These are phyloP conservation scores for Hydra vulgaris DNA, from an alignment of 30 jellyfish, hydroid and myxozoan genomes.

Conservation along the genomic window DNA sequence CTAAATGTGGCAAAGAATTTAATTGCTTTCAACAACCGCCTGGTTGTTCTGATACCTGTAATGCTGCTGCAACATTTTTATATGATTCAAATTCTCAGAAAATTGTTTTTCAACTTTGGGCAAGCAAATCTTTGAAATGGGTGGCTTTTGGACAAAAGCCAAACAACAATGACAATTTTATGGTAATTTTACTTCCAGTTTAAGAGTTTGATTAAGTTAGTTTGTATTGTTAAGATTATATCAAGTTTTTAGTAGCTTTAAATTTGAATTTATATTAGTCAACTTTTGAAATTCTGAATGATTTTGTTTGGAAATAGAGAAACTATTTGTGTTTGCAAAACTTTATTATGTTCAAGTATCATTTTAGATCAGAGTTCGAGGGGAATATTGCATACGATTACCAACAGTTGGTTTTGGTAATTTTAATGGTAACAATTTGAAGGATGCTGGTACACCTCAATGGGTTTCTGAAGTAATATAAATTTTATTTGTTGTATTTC, in stretches of 20 bases:
- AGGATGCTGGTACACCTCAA: not conserved
- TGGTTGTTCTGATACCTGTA: not conserved
- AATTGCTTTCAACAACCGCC: not conserved
- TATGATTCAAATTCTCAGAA: not conserved
- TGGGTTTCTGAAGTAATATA: not conserved
- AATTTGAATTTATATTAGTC: too few species aligned
- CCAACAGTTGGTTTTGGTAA: not conserved
- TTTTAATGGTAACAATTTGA: not conserved
- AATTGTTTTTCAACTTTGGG: not conserved
- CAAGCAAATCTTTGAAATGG: not conserved
- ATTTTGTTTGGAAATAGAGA: too few species aligned
- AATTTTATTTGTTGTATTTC: not conserved
- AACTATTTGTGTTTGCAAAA: too few species aligned
- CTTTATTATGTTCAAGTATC: too few species aligned
- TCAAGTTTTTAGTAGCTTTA: not conserved
- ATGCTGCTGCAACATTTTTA: not conserved
- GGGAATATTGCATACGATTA: not conserved
- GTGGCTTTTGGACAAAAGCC: not conserved
- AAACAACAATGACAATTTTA: not conserved
- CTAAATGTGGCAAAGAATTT: not conserved
- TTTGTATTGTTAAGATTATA: too few species aligned
- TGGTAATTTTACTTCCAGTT: too few species aligned
- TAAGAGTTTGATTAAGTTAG: too few species aligned
- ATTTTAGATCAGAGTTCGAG: not conserved
- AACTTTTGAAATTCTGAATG: too few species aligned